These are phyloP conservation scores for Mayetiola destructor DNA, from an alignment of 2,888 invertebrate genomes.

Conservation along the genomic window DNA sequence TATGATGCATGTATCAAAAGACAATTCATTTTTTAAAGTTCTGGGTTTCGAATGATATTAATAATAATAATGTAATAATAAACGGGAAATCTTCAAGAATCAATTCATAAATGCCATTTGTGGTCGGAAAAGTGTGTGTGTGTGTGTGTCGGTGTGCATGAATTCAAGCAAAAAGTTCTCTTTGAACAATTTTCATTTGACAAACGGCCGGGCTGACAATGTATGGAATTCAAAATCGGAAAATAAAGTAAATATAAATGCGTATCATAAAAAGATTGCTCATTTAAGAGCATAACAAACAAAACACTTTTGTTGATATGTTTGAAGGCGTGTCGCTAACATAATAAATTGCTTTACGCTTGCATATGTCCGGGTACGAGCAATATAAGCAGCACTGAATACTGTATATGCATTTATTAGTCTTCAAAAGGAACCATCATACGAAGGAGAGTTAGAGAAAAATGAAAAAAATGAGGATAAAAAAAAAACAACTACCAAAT, in stretches of 20 bases:
- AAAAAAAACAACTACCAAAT: too few species aligned
- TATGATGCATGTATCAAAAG: conserved; percentile 6
- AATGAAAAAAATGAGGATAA: too few species aligned
- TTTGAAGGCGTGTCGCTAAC: conserved; percentile 9
- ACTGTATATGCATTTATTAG: too few species aligned
- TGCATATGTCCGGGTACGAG: conserved; percentile 1
- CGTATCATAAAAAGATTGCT: conserved; percentile 2
- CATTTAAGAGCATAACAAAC: not conserved
- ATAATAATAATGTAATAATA: too few species aligned
- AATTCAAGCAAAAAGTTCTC: not conserved
- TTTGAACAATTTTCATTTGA: too few species aligned
- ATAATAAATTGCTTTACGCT: conserved; percentile 9
- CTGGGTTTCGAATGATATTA: not conserved
- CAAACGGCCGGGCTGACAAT: too few species aligned
- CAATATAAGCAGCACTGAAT: too few species aligned
- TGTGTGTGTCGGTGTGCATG: not conserved
- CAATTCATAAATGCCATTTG: conserved; percentile 5
- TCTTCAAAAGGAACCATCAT: too few species aligned
- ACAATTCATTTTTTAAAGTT: conserved; percentile 9
- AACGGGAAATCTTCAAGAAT: not conserved
- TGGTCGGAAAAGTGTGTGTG: not conserved
- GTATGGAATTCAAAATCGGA: too few species aligned
- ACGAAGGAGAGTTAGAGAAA: too few species aligned
- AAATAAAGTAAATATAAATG: too few species aligned
- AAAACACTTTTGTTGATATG: conserved; percentile 7